Percentiles rank a stretch among this genome's conserved stretches.
These are phyloP conservation scores for rabbit (Oryctolagus cuniculus) DNA, from an alignment of 2,113 vertebrate species.

Conservation along the genomic window DNA sequence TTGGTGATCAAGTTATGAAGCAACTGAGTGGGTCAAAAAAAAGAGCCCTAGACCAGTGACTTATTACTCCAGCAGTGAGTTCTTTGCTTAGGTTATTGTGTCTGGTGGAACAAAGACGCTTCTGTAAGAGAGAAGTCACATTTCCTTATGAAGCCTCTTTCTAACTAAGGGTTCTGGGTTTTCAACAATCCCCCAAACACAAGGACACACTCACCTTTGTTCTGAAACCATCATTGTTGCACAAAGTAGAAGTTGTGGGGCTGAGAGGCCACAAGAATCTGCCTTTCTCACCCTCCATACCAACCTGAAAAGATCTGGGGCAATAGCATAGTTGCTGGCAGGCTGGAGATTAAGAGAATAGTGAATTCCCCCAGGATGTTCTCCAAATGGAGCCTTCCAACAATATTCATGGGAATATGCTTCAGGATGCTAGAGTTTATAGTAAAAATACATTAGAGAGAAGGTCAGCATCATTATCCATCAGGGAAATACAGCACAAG, in stretches of 20 bases:
- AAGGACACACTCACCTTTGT: conserved; percentile 3
- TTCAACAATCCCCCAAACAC: neutral
- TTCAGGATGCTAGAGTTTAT: conserved; percentile 20
- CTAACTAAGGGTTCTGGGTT: neutral
- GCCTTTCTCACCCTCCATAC: neutral
- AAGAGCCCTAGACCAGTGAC: neutral
- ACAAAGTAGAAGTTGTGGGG: neutral
- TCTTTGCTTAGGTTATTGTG: conserved; percentile 32
- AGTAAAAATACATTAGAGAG: conserved; percentile 34
- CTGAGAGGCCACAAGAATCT: neutral
- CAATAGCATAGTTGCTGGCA: neutral
- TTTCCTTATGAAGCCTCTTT: conserved; percentile 33
- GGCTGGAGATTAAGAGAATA: neutral
- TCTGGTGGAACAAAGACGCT: neutral
- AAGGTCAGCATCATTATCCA: conserved; percentile 1
- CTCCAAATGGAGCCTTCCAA: neutral
- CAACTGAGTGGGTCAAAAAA: conserved; percentile 41
- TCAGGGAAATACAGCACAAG: conserved; percentile 57
- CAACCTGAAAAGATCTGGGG: neutral
- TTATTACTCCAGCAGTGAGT: neutral
- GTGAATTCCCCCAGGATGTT: neutral
- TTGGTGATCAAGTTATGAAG: neutral
- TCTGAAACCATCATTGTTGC: neutral
- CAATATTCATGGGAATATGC: neutral
- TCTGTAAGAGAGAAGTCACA: neutral